Base-by-base conservation (phyloP, 2,113 vertebrate species). In the Felis catus region DNA sequence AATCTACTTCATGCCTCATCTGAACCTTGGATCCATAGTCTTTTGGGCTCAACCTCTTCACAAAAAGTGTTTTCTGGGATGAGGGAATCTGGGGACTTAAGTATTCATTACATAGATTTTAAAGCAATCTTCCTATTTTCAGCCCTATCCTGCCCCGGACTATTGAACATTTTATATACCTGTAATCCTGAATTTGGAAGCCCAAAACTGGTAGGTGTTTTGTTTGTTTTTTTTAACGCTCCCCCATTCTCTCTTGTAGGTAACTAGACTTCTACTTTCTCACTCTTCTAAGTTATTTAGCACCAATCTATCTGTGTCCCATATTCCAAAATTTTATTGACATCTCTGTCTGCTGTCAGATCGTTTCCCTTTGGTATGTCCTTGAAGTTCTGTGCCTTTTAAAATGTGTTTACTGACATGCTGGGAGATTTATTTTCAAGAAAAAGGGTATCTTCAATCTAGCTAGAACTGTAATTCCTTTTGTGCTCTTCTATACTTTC, bases 201-300 rank as follows among this genome's bases (percentile, higher is more conserved):
- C 36, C 90, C 39, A 89, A 81, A 87, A 55, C 25, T 74, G 4
- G 61, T 83, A 71, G 12, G 1, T 74, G 9, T 41, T 58, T 74
- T 81, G 63, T 55, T 61, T 16, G 68, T 5, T 48, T 74, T 81
- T 79, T 48, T 61, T 27, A 19, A 36, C 76, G 31, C 14, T 93
- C 16, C 3, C 39, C 16, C 71, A 39, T 48, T 36, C 8, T 45
- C 6, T n/a, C 23, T 85, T 90, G 4, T 27, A 33, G 73, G 18
- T 74, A 86, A 86, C 25, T 82, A 66, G 11, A 85, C 70, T 94
- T 97, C 80, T 97, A 29, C 15, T 74, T 87, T 94, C 55, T 94
- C 65, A 76, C 41, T 70, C n/a, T 66, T 81, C 18, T 21, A 83
- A 85, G 61, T 80, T 91, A 84, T 82, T 96, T 94, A 81, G 5